Base-by-base conservation (phyloP, 1,140 invertebrate species). In the Halyomorpha halys region DNA sequence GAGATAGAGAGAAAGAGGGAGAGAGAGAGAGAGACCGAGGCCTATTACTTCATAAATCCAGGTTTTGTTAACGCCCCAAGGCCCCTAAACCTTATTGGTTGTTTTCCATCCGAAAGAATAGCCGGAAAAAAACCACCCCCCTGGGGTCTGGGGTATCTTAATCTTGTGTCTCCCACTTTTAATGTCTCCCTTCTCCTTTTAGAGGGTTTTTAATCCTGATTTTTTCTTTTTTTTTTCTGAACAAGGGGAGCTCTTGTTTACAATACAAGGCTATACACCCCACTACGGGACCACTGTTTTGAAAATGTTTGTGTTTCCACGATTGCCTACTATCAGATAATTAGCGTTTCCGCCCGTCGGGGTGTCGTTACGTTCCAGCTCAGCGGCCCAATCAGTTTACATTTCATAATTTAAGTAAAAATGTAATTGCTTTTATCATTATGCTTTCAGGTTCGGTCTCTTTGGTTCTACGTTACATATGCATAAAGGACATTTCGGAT, bases 21-120 rank as follows among this genome's bases (percentile, higher is more conserved):
- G 63, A 67, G 59, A 19, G 60, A 61, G 64, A 65, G 63, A 53
- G 54, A 34, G 63, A 27, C 25, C 16, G 23, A 27, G 21, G n/a
- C 23, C 34, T 51, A 27, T 39, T 62, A 19, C 25, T 27, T 44
- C 44, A 61, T 47, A 61, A 61, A 25, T 61, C 39, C 60, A 44
- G 34, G 60, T 44, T 16, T 61, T 56, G 53, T 56, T 56, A 61
- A 45, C 15, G 30, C 14, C 14, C 60, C 39, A 25, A 23, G 53
- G 53, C 59, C 59, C 44, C 30, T 61, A 61, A 47, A 61, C 39
- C 21, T 61, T 45, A 45, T 61, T 45, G 39, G 39, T 44, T 47
- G 21, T 61, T 45, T 47, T 60, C 59, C 39, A 60, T 44, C 15
- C 59, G 27, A 61, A 61, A 61, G 30, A 47, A 44, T 45, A 45